Conservation (phyloP, 2,888 invertebrate genomes). For the Ariolimax columbianus region DNA sequence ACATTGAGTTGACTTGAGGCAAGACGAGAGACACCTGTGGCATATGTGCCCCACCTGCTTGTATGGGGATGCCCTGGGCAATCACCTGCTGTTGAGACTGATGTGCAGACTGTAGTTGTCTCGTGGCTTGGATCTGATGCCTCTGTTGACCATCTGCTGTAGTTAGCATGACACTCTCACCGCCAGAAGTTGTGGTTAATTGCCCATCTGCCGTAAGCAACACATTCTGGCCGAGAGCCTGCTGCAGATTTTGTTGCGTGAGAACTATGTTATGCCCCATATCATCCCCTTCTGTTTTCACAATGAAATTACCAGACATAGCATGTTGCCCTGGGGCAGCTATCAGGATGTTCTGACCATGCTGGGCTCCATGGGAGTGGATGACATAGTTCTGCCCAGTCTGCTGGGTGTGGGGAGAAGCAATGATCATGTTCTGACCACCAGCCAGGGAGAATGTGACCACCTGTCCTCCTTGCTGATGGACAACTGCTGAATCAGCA, state of each 20-base stretch:
- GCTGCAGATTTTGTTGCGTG: slow-evolving; percentile 55
- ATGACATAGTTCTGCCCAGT: slow-evolving; percentile 54
- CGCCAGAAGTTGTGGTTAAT: slow-evolving; percentile 47
- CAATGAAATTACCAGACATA: slow-evolving; percentile 50
- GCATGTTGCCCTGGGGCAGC: slow-evolving; percentile 54
- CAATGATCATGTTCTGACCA: slow-evolving; percentile 57
- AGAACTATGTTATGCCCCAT: slow-evolving; percentile 55
- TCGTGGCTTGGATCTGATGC: slow-evolving; percentile 32
- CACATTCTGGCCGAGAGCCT: slow-evolving; percentile 51
- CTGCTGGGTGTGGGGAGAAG: slow-evolving; percentile 54
- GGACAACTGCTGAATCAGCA: slow-evolving; percentile 38
- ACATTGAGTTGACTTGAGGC: slow-evolving; percentile 50
- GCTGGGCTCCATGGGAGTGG: slow-evolving; percentile 46
- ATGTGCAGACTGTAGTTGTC: slow-evolving; percentile 46
- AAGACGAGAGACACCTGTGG: slow-evolving; percentile 55
- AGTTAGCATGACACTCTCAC: slow-evolving; percentile 45
- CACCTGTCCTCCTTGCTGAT: slow-evolving; percentile 47
- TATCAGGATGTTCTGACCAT: slow-evolving; percentile 55
- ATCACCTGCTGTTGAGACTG: slow-evolving; percentile 44
- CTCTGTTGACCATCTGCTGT: slow-evolving; percentile 50
- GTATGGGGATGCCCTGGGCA: slow-evolving; percentile 40
- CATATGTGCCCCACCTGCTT: slow-evolving; percentile 42
- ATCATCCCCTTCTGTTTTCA: slow-evolving; percentile 55
- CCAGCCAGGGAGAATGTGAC: slow-evolving; percentile 53
- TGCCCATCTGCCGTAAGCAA: slow-evolving; percentile 51